Percentiles rank a stretch among this genome's conserved stretches.
These are phyloP conservation scores for Cassiopea andromeda DNA, from an alignment of 30 jellyfish, hydroid and myxozoan species.

Conservation along the genomic window DNA sequence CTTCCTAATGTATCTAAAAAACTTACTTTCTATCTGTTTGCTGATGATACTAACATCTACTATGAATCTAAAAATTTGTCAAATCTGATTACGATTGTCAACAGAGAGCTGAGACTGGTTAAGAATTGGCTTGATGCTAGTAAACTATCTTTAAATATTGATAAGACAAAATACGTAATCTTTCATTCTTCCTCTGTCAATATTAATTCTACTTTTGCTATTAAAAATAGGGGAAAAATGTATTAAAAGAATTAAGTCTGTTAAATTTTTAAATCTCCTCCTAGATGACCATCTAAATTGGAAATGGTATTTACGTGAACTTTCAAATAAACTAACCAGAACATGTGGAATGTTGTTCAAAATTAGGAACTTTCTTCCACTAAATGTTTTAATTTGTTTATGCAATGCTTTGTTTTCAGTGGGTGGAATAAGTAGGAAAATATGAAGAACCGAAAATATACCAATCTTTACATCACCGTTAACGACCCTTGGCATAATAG, in stretches of 20 bases:
- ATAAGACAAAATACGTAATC: slow-evolving; percentile 16
- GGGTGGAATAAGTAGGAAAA: too few relatives aligned
- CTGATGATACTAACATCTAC: slow-evolving; percentile 39
- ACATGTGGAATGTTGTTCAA: slow-evolving; percentile 27
- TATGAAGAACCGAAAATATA: background rate
- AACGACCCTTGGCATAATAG: too few relatives aligned
- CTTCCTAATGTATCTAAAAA: slow-evolving; percentile 13
- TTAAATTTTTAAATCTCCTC: slow-evolving; percentile 10
- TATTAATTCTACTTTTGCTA: background rate
- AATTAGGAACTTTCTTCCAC: slow-evolving; percentile 57
- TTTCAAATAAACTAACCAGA: slow-evolving; percentile 36
- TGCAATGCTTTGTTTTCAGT: slow-evolving; percentile 5
- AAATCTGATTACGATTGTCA: background rate
- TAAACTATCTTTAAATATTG: slow-evolving; percentile 13
- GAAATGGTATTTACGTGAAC: slow-evolving; percentile 58
- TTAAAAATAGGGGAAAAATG: slow-evolving; percentile 3
- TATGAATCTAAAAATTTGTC: slow-evolving; percentile 11
- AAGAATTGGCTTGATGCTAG: slow-evolving; percentile 37
- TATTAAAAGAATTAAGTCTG: slow-evolving; percentile 2
- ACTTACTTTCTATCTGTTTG: slow-evolving; percentile 28
- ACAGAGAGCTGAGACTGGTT: background rate
- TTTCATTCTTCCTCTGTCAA: slow-evolving; percentile 14
- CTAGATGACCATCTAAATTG: slow-evolving; percentile 61
- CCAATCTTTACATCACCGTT: too few relatives aligned
- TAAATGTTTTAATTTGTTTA: slow-evolving; percentile 48